A percentile compares a stretch with the other conserved stretches of the same genome.
phyloP scores from a whole-genome alignment of 2,113 vertebrate species.

The Stigmatopora nigra region DNA sequence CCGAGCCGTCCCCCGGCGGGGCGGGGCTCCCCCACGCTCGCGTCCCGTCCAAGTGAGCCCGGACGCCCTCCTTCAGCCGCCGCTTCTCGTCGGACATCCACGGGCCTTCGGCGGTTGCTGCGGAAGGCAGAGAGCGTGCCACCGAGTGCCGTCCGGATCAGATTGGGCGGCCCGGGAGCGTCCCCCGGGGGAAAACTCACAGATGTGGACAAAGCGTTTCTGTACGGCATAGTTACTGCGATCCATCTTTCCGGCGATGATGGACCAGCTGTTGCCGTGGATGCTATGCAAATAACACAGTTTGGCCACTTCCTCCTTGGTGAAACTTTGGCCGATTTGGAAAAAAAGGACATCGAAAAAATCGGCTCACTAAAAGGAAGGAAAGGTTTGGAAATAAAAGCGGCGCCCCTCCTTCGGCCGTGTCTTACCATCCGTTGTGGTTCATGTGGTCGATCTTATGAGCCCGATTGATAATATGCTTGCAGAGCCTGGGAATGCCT shows the following conservation, averaged over 20 bases:
- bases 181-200: slow-evolving; percentile 23
- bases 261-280: slow-evolving; percentile 62
- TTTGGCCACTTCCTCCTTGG: slow-evolving; percentile 35
- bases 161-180: too few species aligned
- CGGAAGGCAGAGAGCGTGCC: background rate
- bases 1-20: background rate
- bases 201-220: slow-evolving; percentile 51
- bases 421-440: slow-evolving; percentile 61
- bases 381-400: too few species aligned
- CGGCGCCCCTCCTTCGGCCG: too few species aligned
- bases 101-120: background rate
- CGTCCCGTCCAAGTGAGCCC: slow-evolving; percentile 28
- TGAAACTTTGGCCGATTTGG: slow-evolving; percentile 54
- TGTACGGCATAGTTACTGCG: slow-evolving; percentile 53
- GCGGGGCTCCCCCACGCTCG: slow-evolving; percentile 1
- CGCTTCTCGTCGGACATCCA: slow-evolving; percentile 39
- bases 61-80: slow-evolving; percentile 34
- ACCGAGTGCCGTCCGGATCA: background rate
- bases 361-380: too few species aligned
- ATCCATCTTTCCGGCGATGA: slow-evolving; percentile 52
- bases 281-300: slow-evolving; percentile 48
- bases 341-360: background rate
- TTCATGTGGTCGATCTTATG: slow-evolving; percentile 44
- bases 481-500: slow-evolving; percentile 56
- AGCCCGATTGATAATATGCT: slow-evolving; percentile 45